A percentile compares a stretch with the other conserved stretches of the same genome.
These are phyloP conservation scores for Rhyacichthys aspro DNA, from an alignment of 2,797 vertebrate genomes.

Conservation along the genomic window DNA sequence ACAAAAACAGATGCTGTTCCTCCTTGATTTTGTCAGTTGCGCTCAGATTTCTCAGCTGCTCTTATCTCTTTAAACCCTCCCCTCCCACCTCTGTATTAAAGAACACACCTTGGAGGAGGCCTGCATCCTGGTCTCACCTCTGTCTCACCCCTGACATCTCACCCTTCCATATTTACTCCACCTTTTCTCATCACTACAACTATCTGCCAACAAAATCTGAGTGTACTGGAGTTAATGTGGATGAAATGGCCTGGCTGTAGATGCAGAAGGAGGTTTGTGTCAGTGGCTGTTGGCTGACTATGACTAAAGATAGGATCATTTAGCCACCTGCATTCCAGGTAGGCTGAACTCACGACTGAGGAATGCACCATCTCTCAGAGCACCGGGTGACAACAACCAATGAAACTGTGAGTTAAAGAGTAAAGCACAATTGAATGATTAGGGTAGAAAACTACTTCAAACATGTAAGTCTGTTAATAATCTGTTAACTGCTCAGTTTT, in stretches of 20 bases:
- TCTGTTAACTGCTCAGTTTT: no score
- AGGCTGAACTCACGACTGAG: slow-evolving; percentile 59
- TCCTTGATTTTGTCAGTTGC: slow-evolving; percentile 10
- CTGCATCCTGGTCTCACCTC: slow-evolving; percentile 55
- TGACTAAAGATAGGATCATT: slow-evolving; percentile 53
- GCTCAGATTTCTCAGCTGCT: slow-evolving; percentile 55
- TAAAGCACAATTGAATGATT: neutral
- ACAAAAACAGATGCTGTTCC: slow-evolving; percentile 11
- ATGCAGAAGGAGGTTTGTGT: slow-evolving; percentile 16
- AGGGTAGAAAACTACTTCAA: no score
- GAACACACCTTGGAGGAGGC: slow-evolving; percentile 62
- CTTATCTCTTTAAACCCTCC: slow-evolving; percentile 25
- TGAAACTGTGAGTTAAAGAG: slow-evolving; percentile 4
- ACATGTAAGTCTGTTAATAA: no score
- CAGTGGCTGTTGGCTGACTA: slow-evolving; percentile 25
- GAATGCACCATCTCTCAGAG: slow-evolving; percentile 55
- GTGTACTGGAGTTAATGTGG: slow-evolving; percentile 8
- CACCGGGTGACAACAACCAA: slow-evolving; percentile 10
- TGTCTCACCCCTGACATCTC: slow-evolving; percentile 51
- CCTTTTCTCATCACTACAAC: slow-evolving; percentile 52
- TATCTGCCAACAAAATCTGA: no score
- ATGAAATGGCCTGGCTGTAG: slow-evolving; percentile 6
- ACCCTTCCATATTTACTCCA: slow-evolving; percentile 33
- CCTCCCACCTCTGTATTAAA: slow-evolving; percentile 27
- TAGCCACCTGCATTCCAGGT: slow-evolving; percentile 65